Percentiles rank a stretch among this genome's conserved stretches.
Conservation (phyloP, 2,888 invertebrate genomes). For the Andrena flavipes region DNA sequence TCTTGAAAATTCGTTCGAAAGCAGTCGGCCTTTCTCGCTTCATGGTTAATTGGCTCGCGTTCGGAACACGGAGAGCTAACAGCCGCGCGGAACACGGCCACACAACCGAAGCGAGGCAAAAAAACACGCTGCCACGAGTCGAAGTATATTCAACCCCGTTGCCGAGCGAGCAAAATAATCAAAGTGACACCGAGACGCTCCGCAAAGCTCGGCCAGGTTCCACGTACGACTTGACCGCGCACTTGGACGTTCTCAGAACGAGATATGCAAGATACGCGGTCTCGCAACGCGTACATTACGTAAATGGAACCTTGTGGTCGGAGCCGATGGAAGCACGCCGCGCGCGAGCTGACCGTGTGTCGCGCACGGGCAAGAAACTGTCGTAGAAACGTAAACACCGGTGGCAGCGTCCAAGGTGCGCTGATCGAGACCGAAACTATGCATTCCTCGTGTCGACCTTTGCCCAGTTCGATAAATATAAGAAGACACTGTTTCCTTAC, state of each 20-base stretch:
- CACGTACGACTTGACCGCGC: slow-evolving; percentile 1
- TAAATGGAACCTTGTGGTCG: slow-evolving; percentile 62
- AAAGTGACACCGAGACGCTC: slow-evolving; percentile 7
- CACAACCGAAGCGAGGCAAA: background rate
- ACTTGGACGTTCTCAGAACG: slow-evolving; percentile 37
- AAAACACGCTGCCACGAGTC: background rate
- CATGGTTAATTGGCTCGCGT: slow-evolving; percentile 35
- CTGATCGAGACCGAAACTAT: too few relatives aligned
- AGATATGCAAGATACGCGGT: slow-evolving; percentile 51
- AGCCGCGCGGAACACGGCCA: background rate
- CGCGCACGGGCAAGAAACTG: background rate
- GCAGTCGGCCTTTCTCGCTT: slow-evolving; percentile 48
- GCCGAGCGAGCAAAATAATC: slow-evolving; percentile 4
- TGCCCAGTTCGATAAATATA: too few relatives aligned
- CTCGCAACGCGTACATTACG: slow-evolving; percentile 61
- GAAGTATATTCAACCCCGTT: too few relatives aligned
- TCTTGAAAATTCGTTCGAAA: slow-evolving; percentile 55
- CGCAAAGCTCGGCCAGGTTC: slow-evolving; percentile 4
- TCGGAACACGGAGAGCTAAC: background rate
- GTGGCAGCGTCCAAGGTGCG: background rate
- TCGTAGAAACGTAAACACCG: background rate
- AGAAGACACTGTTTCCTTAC: too few relatives aligned
- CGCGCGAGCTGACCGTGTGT: background rate
- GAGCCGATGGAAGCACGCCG: slow-evolving; percentile 45
- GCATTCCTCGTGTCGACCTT: background rate